A percentile compares a stretch with the other conserved stretches of the same genome.
Conservation (phyloP, 2,797 vertebrate species). For the Chiloscyllium punctatum region DNA sequence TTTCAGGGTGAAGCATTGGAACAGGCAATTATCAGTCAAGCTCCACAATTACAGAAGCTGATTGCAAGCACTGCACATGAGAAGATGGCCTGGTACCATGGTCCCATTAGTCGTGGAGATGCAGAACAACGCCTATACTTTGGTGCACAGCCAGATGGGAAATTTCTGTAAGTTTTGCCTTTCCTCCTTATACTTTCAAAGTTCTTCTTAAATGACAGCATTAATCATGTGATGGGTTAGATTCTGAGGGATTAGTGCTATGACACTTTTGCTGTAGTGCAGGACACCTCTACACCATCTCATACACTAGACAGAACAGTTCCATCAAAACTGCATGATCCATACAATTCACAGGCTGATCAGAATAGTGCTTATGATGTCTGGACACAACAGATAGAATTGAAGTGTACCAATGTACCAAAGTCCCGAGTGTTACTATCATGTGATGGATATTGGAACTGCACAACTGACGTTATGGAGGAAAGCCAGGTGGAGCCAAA, state of each 20-base stretch:
- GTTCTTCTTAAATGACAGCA: not conserved
- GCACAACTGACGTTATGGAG: not conserved
- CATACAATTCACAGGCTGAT: not conserved
- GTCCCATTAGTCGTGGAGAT: slow-evolving; percentile 66
- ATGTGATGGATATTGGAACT: not conserved
- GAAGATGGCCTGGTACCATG: slow-evolving; percentile 87
- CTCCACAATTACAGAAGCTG: slow-evolving; percentile 89
- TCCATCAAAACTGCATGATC: not conserved
- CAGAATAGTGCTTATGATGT: not conserved
- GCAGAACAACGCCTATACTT: slow-evolving; percentile 81
- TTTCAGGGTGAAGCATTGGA: slow-evolving; percentile 85
- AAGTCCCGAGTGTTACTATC: not conserved
- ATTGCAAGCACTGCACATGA: slow-evolving; percentile 90
- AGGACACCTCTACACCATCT: not conserved
- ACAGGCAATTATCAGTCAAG: slow-evolving; percentile 90
- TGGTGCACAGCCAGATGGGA: slow-evolving; percentile 81
- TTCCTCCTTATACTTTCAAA: not conserved
- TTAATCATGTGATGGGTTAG: not conserved
- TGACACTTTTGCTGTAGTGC: not conserved
- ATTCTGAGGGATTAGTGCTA: not conserved
- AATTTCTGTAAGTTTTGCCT: slow-evolving; percentile 78
- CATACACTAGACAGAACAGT: not conserved
- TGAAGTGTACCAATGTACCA: not conserved
- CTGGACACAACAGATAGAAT: not conserved
- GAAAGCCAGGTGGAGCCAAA: not conserved